Conservation (phyloP, 2,113 vertebrate species). For the Osmerus mordax region DNA sequence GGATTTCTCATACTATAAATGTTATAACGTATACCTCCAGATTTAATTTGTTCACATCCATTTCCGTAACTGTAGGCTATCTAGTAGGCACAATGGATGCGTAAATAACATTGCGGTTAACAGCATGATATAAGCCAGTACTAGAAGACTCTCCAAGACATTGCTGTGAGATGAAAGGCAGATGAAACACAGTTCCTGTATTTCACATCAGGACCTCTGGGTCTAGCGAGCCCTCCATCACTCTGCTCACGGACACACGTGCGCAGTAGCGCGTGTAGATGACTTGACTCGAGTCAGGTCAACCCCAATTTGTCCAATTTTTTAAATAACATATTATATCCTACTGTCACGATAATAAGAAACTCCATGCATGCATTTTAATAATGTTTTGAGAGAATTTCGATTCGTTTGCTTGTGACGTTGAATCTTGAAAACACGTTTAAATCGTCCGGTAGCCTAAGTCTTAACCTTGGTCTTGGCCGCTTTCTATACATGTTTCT, state of each 20-base stretch:
- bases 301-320: conserved; percentile 5
- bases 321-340: too few relatives aligned
- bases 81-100: too few relatives aligned
- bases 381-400: conserved; percentile 27
- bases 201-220: conserved; percentile 29
- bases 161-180: too few relatives aligned
- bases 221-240: neutral
- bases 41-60: too few relatives aligned
- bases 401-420: neutral
- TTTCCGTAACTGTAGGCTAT: too few relatives aligned
- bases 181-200: neutral
- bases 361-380: conserved; percentile 19
- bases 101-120: too few relatives aligned
- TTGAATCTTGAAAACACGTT: conserved; percentile 9
- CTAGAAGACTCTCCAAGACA: too few relatives aligned
- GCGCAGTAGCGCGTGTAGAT: neutral
- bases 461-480: conserved; percentile 8
- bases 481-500: conserved; percentile 10
- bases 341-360: too few relatives aligned
- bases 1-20: too few relatives aligned
- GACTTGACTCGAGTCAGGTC: conserved; percentile 6
- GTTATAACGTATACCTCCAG: too few relatives aligned
- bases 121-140: too few relatives aligned
- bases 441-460: conserved; percentile 12
- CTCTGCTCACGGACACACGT: neutral